Evolutionary conservation across 2,113 vertebrate genomes (phyloP).

Genomic region (Pluvialis apricaria): DNA sequence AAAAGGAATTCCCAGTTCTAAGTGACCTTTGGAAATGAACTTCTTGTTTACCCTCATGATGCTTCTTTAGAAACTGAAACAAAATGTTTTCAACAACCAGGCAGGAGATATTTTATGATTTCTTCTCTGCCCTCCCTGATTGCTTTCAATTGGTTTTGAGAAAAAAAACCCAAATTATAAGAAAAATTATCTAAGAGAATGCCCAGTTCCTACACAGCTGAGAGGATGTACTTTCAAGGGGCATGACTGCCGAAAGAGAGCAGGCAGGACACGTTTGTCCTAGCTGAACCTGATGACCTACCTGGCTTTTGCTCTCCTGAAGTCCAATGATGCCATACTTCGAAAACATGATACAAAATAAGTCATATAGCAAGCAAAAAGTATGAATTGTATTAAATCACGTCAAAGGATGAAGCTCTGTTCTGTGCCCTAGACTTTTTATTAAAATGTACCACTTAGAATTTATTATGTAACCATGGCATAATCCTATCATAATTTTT

Average conservation of each 20-base stretch:
- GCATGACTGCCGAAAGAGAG: neutral
- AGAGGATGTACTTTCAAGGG: neutral
- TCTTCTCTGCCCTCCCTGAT: neutral
- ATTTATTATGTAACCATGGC: constrained; percentile 17
- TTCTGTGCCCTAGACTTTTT: neutral
- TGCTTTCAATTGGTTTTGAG: neutral
- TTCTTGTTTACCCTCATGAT: neutral
- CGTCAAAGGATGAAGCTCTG: neutral
- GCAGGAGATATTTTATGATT: neutral
- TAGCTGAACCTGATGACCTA: neutral
- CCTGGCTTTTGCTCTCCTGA: neutral
- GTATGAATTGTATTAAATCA: neutral
- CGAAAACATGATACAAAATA: neutral
- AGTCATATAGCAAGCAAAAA: neutral
- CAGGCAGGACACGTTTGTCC: neutral
- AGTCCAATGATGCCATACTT: neutral
- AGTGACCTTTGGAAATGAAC: neutral
- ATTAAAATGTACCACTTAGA: neutral
- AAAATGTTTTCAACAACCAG: neutral
- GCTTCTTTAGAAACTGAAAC: neutral
- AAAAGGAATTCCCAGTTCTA: neutral
- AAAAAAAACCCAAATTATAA: neutral
- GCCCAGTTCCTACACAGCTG: neutral
- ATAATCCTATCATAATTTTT: constrained; percentile 5
- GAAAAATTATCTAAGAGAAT: neutral